Evolutionary conservation across 2,797 vertebrate genomes (phyloP), one percentile per base, ranked within the genome.

Genomic region (Tragopan temminckii): DNA sequence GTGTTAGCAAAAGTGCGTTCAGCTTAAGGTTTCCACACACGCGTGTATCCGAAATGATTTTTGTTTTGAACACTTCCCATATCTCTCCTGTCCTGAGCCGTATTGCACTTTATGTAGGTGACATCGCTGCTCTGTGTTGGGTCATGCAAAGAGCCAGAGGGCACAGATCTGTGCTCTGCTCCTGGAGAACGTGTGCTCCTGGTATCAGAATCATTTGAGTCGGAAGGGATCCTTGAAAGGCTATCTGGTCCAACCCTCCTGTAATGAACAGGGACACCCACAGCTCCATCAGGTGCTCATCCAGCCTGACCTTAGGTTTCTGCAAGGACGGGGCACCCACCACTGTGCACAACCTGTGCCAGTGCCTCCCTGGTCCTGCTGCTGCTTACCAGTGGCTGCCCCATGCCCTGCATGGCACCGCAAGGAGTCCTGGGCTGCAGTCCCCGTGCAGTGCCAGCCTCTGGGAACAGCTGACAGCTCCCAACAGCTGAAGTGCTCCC

Each of bases 11-110:
- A 27, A 70, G 67, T 70, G 40, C 57, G 91, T 94, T 70, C 71
- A 85, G 88, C 64, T 86, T 43, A 90, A 71, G 61, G 40, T 70
- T 94, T 86, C 88, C 91, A 72, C 50, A 36, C 71, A 11, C 71
- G 7, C 80, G 24, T 1, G 38, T 72, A 16, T 91, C 89, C 36
- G 27, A 76, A 88, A 76, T 79, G 4, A 55, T 59, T 84, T 90
- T 79, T 72, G 16, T 86, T 83, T 91, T 74, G 31, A 0, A 76
- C 55, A 74, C 75, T 80, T 76, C 63, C 71, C 83, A 67, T 48
- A 45, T 31, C 31, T 91, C 40, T 70, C 10, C 31, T 40, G 2
- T 40, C 36, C 27, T 2, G 1, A 29, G 20, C 13, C 6, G 20
- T 46, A 79, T 70, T 70, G 53, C 13, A 2, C 10, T 71, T 68